Percentiles rank a stretch among this genome's conserved stretches.
Conservation (phyloP, 2,797 vertebrate genomes). For the Vespertilio murinus region DNA sequence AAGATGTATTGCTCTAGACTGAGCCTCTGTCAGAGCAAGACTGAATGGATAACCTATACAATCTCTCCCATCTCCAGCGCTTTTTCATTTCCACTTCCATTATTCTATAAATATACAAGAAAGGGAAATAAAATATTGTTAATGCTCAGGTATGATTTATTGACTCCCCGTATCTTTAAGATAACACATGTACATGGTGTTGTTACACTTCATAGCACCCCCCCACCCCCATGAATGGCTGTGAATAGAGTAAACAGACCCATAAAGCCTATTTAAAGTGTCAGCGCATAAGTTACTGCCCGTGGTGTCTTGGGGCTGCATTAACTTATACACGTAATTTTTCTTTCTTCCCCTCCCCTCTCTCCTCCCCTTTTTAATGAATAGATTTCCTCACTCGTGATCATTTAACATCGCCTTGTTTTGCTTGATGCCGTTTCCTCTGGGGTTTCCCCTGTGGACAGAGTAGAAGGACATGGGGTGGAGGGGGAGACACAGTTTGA, state of each 20-base stretch:
- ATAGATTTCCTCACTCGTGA: slow-evolving; percentile 74
- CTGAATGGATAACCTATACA: slow-evolving; percentile 62
- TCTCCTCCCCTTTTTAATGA: slow-evolving; percentile 77
- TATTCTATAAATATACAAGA: slow-evolving; percentile 63
- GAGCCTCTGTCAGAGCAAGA: slow-evolving; percentile 61
- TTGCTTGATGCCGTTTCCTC: slow-evolving; percentile 74
- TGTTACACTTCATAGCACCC: slow-evolving; percentile 73
- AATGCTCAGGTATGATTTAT: slow-evolving; percentile 77
- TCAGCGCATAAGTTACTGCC: slow-evolving; percentile 78
- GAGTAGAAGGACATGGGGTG: slow-evolving; percentile 45
- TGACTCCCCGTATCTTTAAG: slow-evolving; percentile 74
- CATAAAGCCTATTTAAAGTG: slow-evolving; percentile 76
- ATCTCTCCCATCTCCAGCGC: slow-evolving; percentile 23
- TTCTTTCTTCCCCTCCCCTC: slow-evolving; percentile 65
- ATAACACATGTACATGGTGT: slow-evolving; percentile 73
- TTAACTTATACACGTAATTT: slow-evolving; percentile 79
- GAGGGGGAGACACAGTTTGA: slow-evolving; percentile 72
- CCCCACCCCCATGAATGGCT: slow-evolving; percentile 65
- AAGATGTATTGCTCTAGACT: slow-evolving; percentile 51
- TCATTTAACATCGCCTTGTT: slow-evolving; percentile 82
- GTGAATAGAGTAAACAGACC: slow-evolving; percentile 79
- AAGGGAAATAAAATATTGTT: slow-evolving; percentile 56
- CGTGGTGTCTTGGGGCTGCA: slow-evolving; percentile 77
- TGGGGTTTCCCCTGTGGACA: slow-evolving; percentile 70
- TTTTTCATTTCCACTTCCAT: slow-evolving; percentile 59